A percentile compares a stretch with the other conserved stretches of the same genome.
Evolutionary conservation across 1,140 invertebrate species (phyloP).

Genomic region (Tetramorium alpestre): DNA sequence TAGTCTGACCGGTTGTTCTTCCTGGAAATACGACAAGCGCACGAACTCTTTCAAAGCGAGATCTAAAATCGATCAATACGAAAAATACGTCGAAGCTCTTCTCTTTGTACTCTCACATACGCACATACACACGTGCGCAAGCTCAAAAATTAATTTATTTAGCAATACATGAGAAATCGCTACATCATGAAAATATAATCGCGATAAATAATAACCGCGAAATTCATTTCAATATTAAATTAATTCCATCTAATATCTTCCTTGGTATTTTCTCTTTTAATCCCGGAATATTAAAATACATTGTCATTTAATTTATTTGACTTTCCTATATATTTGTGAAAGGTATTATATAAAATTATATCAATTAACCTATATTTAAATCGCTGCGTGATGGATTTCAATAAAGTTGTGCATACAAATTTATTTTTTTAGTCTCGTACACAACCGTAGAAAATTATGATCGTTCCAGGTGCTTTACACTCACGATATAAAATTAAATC

Average conservation of each 20-base stretch:
- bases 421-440: neutral
- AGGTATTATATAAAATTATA: neutral
- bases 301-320: neutral
- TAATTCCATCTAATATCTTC: neutral
- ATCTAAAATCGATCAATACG: neutral
- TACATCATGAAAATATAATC: neutral
- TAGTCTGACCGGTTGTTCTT: neutral
- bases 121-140: neutral
- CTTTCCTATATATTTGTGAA: neutral
- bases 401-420: neutral
- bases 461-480: neutral
- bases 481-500: constrained; percentile 21
- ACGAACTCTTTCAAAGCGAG: constrained; percentile 1
- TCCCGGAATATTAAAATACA: neutral
- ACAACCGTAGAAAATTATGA: neutral
- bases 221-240: neutral
- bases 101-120: neutral
- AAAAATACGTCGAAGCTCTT: neutral
- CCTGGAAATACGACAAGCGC: constrained; percentile 14
- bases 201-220: neutral
- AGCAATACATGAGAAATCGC: neutral
- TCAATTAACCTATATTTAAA: neutral
- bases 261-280: neutral
- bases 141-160: neutral
- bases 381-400: neutral